A percentile compares a stretch with the other conserved stretches of the same genome.
Evolutionary conservation across 2,797 vertebrate species (phyloP).

Genomic region (Falco biarmicus): DNA sequence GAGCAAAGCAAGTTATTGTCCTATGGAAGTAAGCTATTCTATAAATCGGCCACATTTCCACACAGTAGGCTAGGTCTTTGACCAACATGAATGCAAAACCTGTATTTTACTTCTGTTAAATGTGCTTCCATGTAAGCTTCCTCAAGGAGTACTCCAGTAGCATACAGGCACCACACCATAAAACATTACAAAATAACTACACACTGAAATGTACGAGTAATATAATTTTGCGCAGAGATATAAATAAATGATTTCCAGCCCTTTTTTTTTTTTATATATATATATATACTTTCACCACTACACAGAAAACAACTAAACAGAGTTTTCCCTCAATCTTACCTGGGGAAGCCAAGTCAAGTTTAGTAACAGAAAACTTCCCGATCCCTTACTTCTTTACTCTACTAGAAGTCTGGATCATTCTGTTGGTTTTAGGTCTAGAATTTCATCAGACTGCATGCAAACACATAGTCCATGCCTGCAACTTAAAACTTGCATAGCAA

Average conservation of each 20-base stretch:
- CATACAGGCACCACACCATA: neutral
- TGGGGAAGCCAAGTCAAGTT: neutral
- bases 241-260: constrained; percentile 61
- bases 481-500: neutral
- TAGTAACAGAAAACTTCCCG: neutral
- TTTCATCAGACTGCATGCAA: neutral
- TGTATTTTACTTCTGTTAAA: constrained; percentile 37
- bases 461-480: neutral
- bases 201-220: constrained; percentile 32
- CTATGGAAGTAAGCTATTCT: neutral
- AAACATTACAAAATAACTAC: constrained; percentile 46
- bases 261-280: neutral
- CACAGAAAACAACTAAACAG: constrained; percentile 47
- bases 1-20: neutral
- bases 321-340: constrained; percentile 38
- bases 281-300: neutral
- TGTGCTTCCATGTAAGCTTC: constrained; percentile 39
- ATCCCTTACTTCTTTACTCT: neutral
- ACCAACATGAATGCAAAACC: constrained; percentile 6
- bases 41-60: neutral
- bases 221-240: constrained; percentile 57
- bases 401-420: neutral
- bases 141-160: constrained; percentile 30
- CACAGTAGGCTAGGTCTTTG: neutral
- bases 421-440: neutral